Base-by-base conservation (phyloP, 2,888 invertebrate genomes). In the Lycocerus yunnanus region DNA sequence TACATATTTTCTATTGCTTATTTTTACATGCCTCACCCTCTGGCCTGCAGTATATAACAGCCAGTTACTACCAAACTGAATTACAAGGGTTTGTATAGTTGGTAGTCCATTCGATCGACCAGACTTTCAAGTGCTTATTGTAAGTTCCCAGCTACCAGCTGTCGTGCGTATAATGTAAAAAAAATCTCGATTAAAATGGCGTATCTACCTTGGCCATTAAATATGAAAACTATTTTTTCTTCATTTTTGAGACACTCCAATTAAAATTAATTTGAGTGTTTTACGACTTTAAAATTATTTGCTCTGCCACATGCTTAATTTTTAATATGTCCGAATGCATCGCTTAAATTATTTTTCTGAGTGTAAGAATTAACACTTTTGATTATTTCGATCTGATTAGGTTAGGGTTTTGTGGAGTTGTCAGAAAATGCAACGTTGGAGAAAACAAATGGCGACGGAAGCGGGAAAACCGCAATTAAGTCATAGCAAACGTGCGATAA, bases 111-210 rank as follows among this genome's bases (percentile, higher is more conserved):
- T 76, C 79, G 79, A 78, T 80, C 75, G 77, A 77, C 77, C 81
- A 81, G 78, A 79, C 78, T 80, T 77, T 81, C 81, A 72, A 81
- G 81, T 81, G 76, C 77, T 76, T 78, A 79, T 81, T 81, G 80
- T 80, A 73, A 73, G 71, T 76, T 74, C 71, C 63, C 73, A 73
- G 58, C 67, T 77, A 79, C 81, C 81, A 81, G 81, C 81, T 81
- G 81, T 78, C 79, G 78, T 69, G 63, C n/a, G n/a, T 43, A 43
- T 61, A 73, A 77, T 73, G 20, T 16, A 13, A 63, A 75, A 71
- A 76, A 77, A 78, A 74, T 65, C 59, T 10, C 65, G 43, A 15
- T 15, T 15, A 71, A 71, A 15, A 68, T 70, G 69, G 71, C 68
- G 71, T 15, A 69, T n/a, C 43, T 43, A n/a, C n/a, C n/a, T 43